Percentiles rank a stretch among this genome's conserved stretches.
Conservation (phyloP, 2,113 vertebrate species). For the Formicarius rufipectus region DNA sequence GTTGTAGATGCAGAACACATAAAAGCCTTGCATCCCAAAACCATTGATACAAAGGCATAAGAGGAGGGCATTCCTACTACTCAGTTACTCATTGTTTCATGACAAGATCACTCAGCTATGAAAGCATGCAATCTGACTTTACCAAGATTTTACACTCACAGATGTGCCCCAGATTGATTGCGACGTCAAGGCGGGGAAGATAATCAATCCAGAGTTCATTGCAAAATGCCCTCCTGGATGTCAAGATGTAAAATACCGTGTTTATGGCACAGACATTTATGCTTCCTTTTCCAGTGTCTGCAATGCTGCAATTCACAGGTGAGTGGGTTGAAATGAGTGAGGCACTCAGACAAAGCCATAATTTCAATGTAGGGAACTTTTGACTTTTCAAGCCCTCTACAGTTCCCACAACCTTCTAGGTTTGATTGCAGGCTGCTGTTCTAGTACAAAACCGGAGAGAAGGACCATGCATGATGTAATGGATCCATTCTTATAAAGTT, state of each 20-base stretch:
- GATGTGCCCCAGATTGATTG: constrained; percentile 90
- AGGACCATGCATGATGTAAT: not conserved
- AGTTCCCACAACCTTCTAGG: not conserved
- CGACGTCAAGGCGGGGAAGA: constrained; percentile 90
- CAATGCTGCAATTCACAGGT: constrained; percentile 95
- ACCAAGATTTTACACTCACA: constrained; percentile 65
- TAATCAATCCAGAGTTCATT: constrained; percentile 91
- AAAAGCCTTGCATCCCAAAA: not conserved
- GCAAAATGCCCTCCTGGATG: constrained; percentile 91
- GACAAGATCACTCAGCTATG: not conserved
- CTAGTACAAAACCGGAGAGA: not conserved
- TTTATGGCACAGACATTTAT: constrained; percentile 90
- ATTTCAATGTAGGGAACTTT: not conserved
- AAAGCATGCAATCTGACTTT: constrained; percentile 20
- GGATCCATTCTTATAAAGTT: not conserved
- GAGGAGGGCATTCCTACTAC: not conserved
- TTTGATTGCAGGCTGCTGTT: not conserved
- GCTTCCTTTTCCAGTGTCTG: constrained; percentile 98
- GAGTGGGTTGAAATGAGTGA: not conserved
- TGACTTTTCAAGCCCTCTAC: not conserved
- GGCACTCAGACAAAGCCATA: not conserved
- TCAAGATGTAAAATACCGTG: constrained; percentile 85
- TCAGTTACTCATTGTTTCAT: not conserved
- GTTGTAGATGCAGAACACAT: not conserved
- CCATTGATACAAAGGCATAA: not conserved